Evolutionary conservation across 2,113 vertebrate species (phyloP).

Genomic region (Australoheros scitulus): DNA sequence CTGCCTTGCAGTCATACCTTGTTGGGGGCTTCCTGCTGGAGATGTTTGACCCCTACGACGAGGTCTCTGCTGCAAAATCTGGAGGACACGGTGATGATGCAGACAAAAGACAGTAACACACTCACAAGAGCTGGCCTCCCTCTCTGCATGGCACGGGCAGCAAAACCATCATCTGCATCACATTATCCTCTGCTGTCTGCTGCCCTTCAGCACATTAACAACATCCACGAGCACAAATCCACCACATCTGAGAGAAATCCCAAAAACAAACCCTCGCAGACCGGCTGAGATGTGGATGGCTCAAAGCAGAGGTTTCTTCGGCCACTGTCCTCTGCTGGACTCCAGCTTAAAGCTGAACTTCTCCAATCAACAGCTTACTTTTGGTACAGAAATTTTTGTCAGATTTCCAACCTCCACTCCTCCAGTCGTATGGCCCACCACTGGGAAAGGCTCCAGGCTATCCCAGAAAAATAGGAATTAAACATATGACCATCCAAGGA

Average conservation of each 20-base stretch:
- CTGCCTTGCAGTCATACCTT: neutral
- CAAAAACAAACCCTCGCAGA: neutral
- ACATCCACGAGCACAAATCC: neutral
- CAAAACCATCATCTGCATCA: constrained; percentile 27
- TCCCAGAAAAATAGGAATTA: neutral
- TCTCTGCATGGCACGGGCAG: constrained; percentile 45
- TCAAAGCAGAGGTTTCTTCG: neutral
- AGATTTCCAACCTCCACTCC: neutral
- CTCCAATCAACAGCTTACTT: neutral
- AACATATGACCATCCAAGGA: neutral
- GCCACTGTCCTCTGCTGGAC: neutral
- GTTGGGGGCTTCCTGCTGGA: rapidly evolving
- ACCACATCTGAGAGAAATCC: neutral
- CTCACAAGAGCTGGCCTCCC: neutral
- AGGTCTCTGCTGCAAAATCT: rapidly evolving
- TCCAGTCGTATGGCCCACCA: rapidly evolving
- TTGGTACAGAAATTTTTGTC: neutral
- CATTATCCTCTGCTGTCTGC: neutral
- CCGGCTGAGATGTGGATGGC: neutral
- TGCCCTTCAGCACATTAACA: neutral
- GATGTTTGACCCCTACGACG: rapidly evolving
- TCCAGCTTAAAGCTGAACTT: neutral
- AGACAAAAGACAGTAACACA: constrained; percentile 16
- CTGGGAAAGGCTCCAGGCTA: neutral
- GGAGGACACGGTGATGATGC: neutral